A percentile compares a stretch with the other conserved stretches of the same genome.
Evolutionary conservation across 2,797 vertebrate genomes (phyloP).

Genomic region (Pangasius larnaudii): DNA sequence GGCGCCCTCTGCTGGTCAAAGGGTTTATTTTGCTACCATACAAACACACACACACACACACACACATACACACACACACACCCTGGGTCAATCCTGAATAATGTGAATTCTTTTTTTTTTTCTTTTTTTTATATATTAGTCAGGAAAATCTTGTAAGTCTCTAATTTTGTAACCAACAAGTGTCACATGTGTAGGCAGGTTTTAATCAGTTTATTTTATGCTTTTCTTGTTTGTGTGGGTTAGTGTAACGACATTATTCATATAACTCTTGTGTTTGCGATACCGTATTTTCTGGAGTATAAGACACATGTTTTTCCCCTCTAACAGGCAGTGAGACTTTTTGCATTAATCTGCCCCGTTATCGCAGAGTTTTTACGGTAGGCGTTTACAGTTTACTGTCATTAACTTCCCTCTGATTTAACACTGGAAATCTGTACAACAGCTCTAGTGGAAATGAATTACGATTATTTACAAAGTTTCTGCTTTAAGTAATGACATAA

Average conservation of each 20-base stretch:
- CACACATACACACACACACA: slow-evolving; percentile 19
- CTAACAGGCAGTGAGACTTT: too few relatives aligned
- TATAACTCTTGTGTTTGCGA: slow-evolving; percentile 1
- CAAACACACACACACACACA: slow-evolving; percentile 32
- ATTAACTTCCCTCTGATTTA: too few relatives aligned
- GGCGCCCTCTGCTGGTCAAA: slow-evolving; percentile 59
- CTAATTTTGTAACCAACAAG: slow-evolving; percentile 53
- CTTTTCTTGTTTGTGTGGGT: neutral
- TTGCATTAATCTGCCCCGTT: too few relatives aligned
- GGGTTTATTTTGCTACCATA: slow-evolving; percentile 24
- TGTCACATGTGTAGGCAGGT: slow-evolving; percentile 3
- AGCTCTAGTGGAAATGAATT: neutral
- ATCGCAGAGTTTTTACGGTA: neutral
- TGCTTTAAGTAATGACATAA: too few relatives aligned
- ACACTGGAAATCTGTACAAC: too few relatives aligned
- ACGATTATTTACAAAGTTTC: too few relatives aligned
- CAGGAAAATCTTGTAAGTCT: slow-evolving; percentile 73
- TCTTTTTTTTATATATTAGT: slow-evolving; percentile 54
- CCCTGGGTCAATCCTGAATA: slow-evolving; percentile 87
- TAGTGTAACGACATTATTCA: neutral
- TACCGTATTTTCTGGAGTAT: slow-evolving; percentile 7
- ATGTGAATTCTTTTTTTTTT: slow-evolving; percentile 82
- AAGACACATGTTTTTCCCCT: neutral
- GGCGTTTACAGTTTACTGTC: neutral
- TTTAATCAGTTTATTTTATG: slow-evolving; percentile 11